Percentiles rank a stretch among this genome's conserved stretches.
phyloP scores from a whole-genome alignment of 2,888 invertebrate species.

The Ptilodon capucinus region DNA sequence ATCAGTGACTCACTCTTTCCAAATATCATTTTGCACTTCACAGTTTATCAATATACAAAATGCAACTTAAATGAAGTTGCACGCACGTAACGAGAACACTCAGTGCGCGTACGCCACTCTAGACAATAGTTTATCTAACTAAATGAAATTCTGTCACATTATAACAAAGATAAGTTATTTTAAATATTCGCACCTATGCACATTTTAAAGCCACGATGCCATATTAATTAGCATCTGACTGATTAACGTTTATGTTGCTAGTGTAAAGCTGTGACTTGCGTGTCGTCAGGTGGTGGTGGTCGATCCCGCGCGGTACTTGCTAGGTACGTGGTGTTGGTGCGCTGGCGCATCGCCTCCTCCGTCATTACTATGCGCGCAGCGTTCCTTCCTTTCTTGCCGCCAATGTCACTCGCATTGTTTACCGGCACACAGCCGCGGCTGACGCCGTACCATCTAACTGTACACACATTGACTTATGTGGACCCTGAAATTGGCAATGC shows the following conservation, averaged over 20 bases:
- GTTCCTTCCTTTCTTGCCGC: slow-evolving; percentile 79
- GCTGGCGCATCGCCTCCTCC: slow-evolving; percentile 40
- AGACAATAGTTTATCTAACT: not conserved
- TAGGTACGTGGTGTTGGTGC: slow-evolving; percentile 38
- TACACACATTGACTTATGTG: slow-evolving; percentile 59
- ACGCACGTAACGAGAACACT: not conserved
- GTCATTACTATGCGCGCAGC: slow-evolving; percentile 67
- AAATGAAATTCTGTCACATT: not conserved
- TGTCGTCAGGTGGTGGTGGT: slow-evolving; percentile 18
- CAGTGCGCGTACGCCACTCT: not conserved
- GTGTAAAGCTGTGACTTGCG: slow-evolving; percentile 15
- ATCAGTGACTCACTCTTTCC: not conserved
- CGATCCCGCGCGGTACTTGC: slow-evolving; percentile 10
- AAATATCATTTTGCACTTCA: not conserved
- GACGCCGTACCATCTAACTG: slow-evolving; percentile 65
- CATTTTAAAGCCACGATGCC: not conserved
- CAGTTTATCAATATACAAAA: not conserved
- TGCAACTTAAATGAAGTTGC: not conserved
- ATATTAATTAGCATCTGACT: not conserved
- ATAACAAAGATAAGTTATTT: not conserved
- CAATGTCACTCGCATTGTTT: slow-evolving; percentile 77
- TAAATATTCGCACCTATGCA: too few species aligned
- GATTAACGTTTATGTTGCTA: slow-evolving; percentile 8
- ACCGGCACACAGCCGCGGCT: slow-evolving; percentile 46
- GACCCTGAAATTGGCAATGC: slow-evolving; percentile 81